Conservation (phyloP, 1,140 invertebrate species). For the Gryon sp. region DNA sequence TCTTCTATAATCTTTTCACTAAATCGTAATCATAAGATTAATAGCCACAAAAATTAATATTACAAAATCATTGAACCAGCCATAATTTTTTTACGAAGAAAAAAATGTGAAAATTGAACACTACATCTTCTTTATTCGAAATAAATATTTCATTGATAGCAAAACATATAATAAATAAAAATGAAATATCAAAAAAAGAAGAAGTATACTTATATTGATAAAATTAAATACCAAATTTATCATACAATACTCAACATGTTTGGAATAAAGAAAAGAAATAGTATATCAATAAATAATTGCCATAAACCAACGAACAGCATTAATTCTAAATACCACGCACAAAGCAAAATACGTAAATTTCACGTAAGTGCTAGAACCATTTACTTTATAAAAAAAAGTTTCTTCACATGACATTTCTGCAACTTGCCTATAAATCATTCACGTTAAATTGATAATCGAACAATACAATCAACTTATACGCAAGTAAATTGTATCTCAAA, state of each 20-base stretch:
- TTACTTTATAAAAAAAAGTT: constrained; percentile 13
- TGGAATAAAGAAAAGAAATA: neutral
- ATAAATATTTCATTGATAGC: too few relatives aligned
- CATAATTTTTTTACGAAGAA: too few relatives aligned
- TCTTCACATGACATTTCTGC: neutral
- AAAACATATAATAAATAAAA: too few relatives aligned
- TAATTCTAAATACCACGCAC: constrained; percentile 37
- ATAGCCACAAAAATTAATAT: too few relatives aligned
- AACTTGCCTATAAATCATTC: constrained; percentile 31
- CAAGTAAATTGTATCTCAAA: constrained; percentile 7
- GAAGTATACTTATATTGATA: too few relatives aligned
- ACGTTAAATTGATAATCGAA: constrained; percentile 22
- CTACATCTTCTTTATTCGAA: too few relatives aligned
- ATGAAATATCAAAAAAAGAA: too few relatives aligned
- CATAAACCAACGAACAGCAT: constrained; percentile 12
- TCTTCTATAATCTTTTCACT: too few relatives aligned
- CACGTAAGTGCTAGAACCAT: neutral
- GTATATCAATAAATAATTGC: constrained; percentile 34
- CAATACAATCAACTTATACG: constrained; percentile 27
- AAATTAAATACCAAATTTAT: constrained; percentile 42
- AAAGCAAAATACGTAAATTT: constrained; percentile 9
- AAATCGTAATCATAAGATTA: too few relatives aligned
- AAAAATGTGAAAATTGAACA: too few relatives aligned
- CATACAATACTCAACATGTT: constrained; percentile 30
- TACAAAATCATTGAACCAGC: too few relatives aligned